Evolutionary conservation across 1,140 invertebrate genomes (phyloP).

Genomic region (Drosophila serrata): DNA sequence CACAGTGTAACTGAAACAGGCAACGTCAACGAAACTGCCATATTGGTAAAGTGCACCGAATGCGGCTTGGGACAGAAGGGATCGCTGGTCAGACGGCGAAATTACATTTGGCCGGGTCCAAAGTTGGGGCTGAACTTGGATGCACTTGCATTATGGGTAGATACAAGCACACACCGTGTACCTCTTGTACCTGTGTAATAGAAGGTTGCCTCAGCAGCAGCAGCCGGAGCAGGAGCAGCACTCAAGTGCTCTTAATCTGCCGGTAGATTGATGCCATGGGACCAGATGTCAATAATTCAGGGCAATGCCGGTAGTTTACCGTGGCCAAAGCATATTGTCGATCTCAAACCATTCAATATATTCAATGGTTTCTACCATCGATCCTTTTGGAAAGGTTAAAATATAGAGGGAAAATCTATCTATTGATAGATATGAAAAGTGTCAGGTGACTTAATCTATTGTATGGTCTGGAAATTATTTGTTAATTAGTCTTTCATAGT

Average conservation of each 20-base stretch:
- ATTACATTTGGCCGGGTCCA: conserved; percentile 70
- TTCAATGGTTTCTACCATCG: background rate
- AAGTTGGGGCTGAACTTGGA: conserved; percentile 29
- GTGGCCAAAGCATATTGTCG: background rate
- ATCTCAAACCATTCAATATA: conserved; percentile 5
- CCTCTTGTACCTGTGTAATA: conserved; percentile 38
- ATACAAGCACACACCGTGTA: conserved; percentile 21
- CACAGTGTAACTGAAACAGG: conserved; percentile 2
- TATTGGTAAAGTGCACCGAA: conserved; percentile 61
- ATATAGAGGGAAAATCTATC: background rate
- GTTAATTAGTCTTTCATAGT: background rate
- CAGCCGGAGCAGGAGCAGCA: conserved; percentile 37
- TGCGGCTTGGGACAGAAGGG: conserved; percentile 59
- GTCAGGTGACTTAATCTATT: background rate
- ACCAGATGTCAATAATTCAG: conserved; percentile 79
- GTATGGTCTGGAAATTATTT: background rate
- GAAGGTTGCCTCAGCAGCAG: conserved; percentile 36
- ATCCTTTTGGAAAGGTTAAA: background rate
- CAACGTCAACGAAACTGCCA: conserved; percentile 35
- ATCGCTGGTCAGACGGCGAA: conserved; percentile 77
- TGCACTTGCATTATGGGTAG: conserved; percentile 32
- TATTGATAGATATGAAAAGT: background rate
- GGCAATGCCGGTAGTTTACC: conserved; percentile 60
- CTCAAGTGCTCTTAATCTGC: conserved; percentile 68
- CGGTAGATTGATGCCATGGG: conserved; percentile 69